Base-by-base conservation (phyloP, 2,113 vertebrate genomes). In the Cariama cristata region DNA sequence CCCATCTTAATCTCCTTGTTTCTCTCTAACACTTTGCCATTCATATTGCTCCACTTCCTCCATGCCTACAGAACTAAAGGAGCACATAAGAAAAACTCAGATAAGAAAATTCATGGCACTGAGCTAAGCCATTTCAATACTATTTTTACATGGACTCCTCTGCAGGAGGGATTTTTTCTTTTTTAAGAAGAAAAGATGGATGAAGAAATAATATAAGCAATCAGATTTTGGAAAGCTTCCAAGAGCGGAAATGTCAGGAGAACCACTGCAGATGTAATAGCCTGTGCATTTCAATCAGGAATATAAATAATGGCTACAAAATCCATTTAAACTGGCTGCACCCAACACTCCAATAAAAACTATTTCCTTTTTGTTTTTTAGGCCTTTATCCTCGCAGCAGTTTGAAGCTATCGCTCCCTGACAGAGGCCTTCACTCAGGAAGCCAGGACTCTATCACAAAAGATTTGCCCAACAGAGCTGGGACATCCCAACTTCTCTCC, bases 151-250 rank as follows among this genome's bases (percentile, higher is more conserved):
- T 9, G 10, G 58, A 79, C 17, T 73, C 32, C 69, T 85, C 66
- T 67, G n/a, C 4, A 1, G n/a, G 27, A 69, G 30, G 4, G 4
- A 8, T 53, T 35, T n/a, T 49, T 4, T 4, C 1, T 14, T 19
- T 20, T 45, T 40, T 56, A 52, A 62, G 22, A 33, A 59, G 2
- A 27, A 33, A 66, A 73, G 66, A 88, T 2, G 2, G 19, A 74
- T 81, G 58, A 15, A 84, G 32, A 67, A 90, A 66, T 81, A 85
- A 91, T 44, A 72, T n/a, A 84, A 91, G 40, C 84, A 84, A 91
- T 89, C 69, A 91, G 73, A 96, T 87, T 69, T 76, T 95, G 88
- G 91, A 95, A 85, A 74, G 28, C 38, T 85, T 79, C 88, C 86
- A 94, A 66, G 80, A 82, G 32, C 49, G 93, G 76, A 93, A 87